Evolutionary conservation across 1,140 invertebrate genomes (phyloP).

Genomic region (Aphis craccivora): DNA sequence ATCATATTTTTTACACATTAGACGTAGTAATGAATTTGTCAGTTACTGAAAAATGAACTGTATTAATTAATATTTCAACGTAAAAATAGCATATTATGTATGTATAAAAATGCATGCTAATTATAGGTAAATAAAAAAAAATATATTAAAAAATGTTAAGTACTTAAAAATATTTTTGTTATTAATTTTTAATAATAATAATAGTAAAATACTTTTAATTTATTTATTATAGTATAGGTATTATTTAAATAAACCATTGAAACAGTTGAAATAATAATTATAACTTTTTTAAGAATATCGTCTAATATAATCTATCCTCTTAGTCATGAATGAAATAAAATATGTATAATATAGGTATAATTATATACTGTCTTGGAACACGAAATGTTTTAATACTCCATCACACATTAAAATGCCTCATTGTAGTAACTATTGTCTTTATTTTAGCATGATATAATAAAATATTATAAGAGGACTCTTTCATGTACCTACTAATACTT

Average conservation of each 20-base stretch:
- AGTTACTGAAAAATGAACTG: neutral
- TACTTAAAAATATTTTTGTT: too few relatives aligned
- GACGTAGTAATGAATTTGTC: neutral
- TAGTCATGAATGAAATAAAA: neutral
- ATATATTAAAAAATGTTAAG: too few relatives aligned
- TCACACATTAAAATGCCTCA: neutral
- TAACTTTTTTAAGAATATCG: neutral
- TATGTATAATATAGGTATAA: neutral
- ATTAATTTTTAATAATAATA: too few relatives aligned
- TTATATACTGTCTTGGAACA: neutral
- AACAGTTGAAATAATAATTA: neutral
- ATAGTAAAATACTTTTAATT: neutral
- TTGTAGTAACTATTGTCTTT: too few relatives aligned
- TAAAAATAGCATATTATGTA: neutral
- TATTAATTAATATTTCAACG: neutral
- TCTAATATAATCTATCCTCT: too few relatives aligned
- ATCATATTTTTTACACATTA: neutral
- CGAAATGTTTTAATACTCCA: neutral
- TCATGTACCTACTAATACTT: neutral
- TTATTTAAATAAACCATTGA: neutral
- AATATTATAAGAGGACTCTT: neutral
- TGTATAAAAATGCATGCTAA: neutral
- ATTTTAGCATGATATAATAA: neutral
- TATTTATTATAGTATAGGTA: neutral
- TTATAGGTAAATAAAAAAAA: too few relatives aligned